Evolutionary conservation across 2,888 invertebrate genomes (phyloP), one percentile per base, ranked within the genome.

Genomic region (Meganola albula): DNA sequence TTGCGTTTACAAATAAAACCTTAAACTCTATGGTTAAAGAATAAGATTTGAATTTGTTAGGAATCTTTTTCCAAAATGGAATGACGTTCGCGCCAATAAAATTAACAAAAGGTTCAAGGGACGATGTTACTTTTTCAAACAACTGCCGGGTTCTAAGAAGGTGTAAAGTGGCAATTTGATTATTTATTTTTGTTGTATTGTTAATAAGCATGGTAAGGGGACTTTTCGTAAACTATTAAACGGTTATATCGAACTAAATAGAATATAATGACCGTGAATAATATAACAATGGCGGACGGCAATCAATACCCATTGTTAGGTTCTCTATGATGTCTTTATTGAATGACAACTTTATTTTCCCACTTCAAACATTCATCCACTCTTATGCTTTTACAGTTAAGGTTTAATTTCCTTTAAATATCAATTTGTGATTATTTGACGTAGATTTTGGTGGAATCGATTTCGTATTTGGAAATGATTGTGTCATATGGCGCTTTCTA

Each of bases 181-280:
- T 79, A 82, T 78, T 84, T 84, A 83, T 80, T 50, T 80, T 84
- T 77, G 83, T 83, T 84, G 82, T 84, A 82, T 85, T 85, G 80
- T 85, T 85, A 84, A 85, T 85, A 83, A 76, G 80, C 82, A 75
- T 75, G 79, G 71, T 74, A 74, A 73, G 74, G 74, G 67, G 70
- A 70, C 67, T 63, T 60, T 69, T 63, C 70, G 72, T 71, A 72
- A 72, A 75, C 74, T 77, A 83, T 85, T 84, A 84, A 84, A 85
- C 73, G 83, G 71, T 84, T 84, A 85, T 85, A 84, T 83, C 79
- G 78, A 75, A 74, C 80, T 84, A 85, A 85, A 85, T 84, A 76
- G 83, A 85, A 83, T 84, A 85, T 85, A 84, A 85, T 85, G 65
- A 80, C 74, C 75, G 73, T 77, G 79, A 68, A 82, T 82, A 82